A percentile compares a stretch with the other conserved stretches of the same genome.
These are phyloP conservation scores for Poecilus cupreus DNA, from an alignment of 2,888 invertebrate genomes.

Conservation along the genomic window DNA sequence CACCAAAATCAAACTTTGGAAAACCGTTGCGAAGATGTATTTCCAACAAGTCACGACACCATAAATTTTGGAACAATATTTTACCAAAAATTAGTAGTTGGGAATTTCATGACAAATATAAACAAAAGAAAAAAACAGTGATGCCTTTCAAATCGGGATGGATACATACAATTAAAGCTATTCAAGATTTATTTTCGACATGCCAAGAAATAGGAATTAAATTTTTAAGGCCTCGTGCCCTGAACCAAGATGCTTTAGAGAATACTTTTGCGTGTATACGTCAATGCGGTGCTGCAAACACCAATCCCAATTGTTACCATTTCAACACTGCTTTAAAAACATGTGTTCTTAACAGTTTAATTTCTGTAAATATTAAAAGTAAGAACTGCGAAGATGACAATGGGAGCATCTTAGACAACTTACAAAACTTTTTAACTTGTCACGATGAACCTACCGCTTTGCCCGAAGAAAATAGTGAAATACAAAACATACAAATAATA, in stretches of 20 bases:
- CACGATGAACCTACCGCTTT: background rate
- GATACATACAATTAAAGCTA: constrained; percentile 8
- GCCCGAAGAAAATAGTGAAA: background rate
- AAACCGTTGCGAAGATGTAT: constrained; percentile 11
- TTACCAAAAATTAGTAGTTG: constrained; percentile 14
- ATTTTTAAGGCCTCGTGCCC: constrained; percentile 29
- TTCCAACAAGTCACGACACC: constrained; percentile 3
- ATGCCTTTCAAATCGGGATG: constrained; percentile 45
- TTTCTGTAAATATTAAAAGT: background rate
- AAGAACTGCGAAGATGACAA: constrained; percentile 38
- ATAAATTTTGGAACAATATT: constrained; percentile 10
- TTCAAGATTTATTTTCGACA: constrained; percentile 9
- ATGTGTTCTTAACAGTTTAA: constrained; percentile 33
- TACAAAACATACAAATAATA: background rate
- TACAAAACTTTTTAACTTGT: constrained; percentile 30
- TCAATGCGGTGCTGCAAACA: constrained; percentile 20
- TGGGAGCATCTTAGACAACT: background rate
- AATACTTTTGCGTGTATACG: constrained; percentile 34
- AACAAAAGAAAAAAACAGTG: background rate
- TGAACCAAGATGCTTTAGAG: constrained; percentile 40
- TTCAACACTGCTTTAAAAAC: constrained; percentile 36
- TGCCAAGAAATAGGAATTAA: constrained; percentile 19
- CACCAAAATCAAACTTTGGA: background rate
- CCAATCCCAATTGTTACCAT: constrained; percentile 39
- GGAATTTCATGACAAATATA: constrained; percentile 12